These are phyloP conservation scores for Urocynchramus pylzowi DNA, from an alignment of 2,113 vertebrate genomes.

Conservation along the genomic window DNA sequence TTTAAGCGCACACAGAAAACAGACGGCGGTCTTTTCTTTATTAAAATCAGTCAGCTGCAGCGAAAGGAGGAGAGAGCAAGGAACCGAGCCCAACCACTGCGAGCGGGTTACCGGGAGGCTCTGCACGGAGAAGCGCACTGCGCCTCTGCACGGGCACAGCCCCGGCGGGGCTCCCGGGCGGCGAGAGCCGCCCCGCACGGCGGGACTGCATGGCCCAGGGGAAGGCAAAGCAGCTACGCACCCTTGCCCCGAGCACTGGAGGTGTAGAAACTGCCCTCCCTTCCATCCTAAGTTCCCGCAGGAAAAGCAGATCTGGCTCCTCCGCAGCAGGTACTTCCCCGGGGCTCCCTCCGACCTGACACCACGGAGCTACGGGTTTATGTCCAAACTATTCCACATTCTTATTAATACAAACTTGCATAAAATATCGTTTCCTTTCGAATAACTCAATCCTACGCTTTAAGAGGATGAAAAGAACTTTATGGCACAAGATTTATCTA, in stretches of 20 bases:
- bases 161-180: neutral
- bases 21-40: constrained; percentile 11
- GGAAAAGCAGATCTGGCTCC: neutral
- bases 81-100: neutral
- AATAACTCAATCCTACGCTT: neutral
- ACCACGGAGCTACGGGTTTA: neutral
- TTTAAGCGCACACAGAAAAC: constrained; percentile 10
- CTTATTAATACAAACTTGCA: neutral
- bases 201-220: neutral
- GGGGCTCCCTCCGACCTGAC: neutral
- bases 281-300: neutral
- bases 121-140: neutral
- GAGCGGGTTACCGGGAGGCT: neutral
- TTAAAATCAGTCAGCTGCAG: neutral
- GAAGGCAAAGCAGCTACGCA: neutral
- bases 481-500: neutral
- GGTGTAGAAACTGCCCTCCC: fast-evolving
- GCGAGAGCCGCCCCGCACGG: neutral
- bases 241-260: neutral
- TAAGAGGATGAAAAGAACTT: neutral
- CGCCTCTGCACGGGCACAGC: neutral
- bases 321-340: neutral
- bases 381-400: neutral
- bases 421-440: neutral
- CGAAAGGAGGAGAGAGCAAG: neutral